phyloP scores from a whole-genome alignment of 2,113 vertebrate genomes.

The Castor canadensis region DNA sequence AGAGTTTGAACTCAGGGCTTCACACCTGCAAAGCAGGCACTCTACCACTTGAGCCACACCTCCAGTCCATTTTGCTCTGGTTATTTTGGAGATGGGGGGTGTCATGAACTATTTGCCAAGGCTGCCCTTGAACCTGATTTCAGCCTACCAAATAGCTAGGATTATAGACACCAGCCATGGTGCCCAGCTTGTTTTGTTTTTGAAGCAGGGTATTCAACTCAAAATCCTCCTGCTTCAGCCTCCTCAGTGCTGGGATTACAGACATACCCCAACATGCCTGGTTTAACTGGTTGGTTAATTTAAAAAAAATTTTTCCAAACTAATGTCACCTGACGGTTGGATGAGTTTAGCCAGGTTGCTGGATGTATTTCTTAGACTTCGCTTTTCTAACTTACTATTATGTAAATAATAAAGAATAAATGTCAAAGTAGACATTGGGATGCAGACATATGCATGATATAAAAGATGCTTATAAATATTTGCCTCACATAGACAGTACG shows the following conservation, averaged over 20 bases:
- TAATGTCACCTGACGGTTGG: background rate
- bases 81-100: too few relatives aligned
- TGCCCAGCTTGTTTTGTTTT: background rate
- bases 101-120: too few relatives aligned
- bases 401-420: background rate
- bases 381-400: slow-evolving; percentile 6
- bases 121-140: background rate
- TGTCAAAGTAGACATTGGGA: background rate
- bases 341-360: background rate
- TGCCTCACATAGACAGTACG: background rate
- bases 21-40: too few relatives aligned
- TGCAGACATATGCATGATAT: background rate
- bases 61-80: too few relatives aligned
- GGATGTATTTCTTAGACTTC: background rate
- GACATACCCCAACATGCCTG: background rate
- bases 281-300: background rate
- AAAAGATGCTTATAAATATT: background rate
- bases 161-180: too few relatives aligned
- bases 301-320: slow-evolving; percentile 35
- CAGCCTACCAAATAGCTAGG: too few relatives aligned
- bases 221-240: background rate
- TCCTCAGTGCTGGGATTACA: background rate
- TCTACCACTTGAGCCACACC: too few relatives aligned
- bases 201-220: background rate
- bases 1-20: too few relatives aligned